Base-by-base conservation (phyloP, 1,140 invertebrate genomes). In the Platorchestia sp. region DNA sequence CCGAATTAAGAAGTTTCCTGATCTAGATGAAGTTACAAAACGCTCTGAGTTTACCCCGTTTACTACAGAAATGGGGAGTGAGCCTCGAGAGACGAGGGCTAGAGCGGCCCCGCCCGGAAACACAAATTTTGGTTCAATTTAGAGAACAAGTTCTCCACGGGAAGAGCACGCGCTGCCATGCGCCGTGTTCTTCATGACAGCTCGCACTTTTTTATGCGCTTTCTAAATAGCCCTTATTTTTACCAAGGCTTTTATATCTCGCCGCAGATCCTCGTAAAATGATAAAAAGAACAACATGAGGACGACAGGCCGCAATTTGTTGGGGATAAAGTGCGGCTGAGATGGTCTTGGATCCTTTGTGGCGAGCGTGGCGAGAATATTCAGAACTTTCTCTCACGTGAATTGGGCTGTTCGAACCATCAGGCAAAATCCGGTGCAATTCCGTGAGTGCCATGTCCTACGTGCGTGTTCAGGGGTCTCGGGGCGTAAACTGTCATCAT, bases 211-310 rank as follows among this genome's bases (percentile, higher is more conserved):
- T 89, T 89, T 89, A 89, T 89, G 87, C 43, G 10, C 22, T 42
- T n/a, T 44, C 43, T 41, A 41, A 44, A 89, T 44, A 41, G 87
- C 10, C 14, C 43, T 42, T 27, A 44, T 89, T 89, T 41, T 89
- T 89, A 89, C 43, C 59, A 1, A 36, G 27, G 87, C 87, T 41
- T 89, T 44, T 89, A 44, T 44, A 89, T 89, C 87, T 89, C 43
- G 41, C 87, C 16, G 87, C 87, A 41, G 41, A 44, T 89, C 87
- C 87, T 89, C 87, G 43, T 89, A 89, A 89, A 89, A 44, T 89
- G 87, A 41, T 89, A 89, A 41, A 89, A 89, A 41, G 87, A 89
- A 44, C 87, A 42, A 43, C 10, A 89, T 16, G 87, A 89, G n/a
- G 87, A 89, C 87, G 87, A 42, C 87, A 42, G 41, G n/a, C 87